phyloP scores from a whole-genome alignment of 53 echinoderm and acorn worm species.

The Luidia sarsii region DNA sequence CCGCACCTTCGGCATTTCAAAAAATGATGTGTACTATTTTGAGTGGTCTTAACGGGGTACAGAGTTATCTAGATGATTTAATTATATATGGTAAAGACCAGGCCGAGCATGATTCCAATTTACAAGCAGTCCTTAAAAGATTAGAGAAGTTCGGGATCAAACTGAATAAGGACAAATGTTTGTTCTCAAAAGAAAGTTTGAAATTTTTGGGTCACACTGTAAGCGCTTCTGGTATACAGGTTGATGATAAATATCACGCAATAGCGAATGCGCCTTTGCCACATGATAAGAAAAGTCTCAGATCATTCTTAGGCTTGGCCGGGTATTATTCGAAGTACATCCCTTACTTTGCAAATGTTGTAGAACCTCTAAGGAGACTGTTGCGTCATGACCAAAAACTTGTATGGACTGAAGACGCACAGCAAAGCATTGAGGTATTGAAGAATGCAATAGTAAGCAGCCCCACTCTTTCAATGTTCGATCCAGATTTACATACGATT shows the following conservation, averaged over 20 bases:
- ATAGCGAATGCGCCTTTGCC: constrained; percentile 24
- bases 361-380: constrained; percentile 21
- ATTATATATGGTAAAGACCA: constrained; percentile 57
- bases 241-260: constrained; percentile 28
- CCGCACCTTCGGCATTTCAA: constrained; percentile 70
- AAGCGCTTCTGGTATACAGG: constrained; percentile 24
- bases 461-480: constrained; percentile 15
- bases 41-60: constrained; percentile 48
- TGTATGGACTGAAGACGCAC: constrained; percentile 16
- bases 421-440: constrained; percentile 3
- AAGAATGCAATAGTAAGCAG: background rate
- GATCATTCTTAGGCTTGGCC: constrained; percentile 31
- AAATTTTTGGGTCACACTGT: constrained; percentile 52
- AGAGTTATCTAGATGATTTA: constrained; percentile 65
- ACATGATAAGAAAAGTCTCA: constrained; percentile 30
- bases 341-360: constrained; percentile 11
- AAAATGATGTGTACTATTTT: constrained; percentile 60
- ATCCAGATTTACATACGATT: constrained; percentile 14
- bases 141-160: constrained; percentile 23
- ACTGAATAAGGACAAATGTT: constrained; percentile 44
- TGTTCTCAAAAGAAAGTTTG: constrained; percentile 24
- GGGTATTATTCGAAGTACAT: constrained; percentile 42
- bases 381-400: background rate
- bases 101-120: constrained; percentile 46
- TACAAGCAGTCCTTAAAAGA: constrained; percentile 19